These are phyloP conservation scores for Diaphora mendica DNA, from an alignment of 2,888 invertebrate species.

Conservation along the genomic window DNA sequence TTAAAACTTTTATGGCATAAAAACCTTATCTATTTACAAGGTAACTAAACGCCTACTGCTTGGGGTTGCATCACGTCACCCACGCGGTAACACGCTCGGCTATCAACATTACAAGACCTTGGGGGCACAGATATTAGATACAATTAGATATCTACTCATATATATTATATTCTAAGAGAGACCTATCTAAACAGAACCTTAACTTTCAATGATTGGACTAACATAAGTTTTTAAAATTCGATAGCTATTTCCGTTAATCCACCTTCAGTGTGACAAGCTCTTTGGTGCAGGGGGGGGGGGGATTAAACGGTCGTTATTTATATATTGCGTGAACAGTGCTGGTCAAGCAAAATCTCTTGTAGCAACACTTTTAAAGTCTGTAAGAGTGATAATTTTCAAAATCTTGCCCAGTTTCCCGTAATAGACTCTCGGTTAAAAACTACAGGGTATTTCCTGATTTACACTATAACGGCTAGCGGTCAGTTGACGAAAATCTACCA, in stretches of 20 bases:
- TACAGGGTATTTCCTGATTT: neutral
- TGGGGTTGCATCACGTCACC: conserved; percentile 33
- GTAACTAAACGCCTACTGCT: conserved; percentile 38
- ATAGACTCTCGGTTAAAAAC: neutral
- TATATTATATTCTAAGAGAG: neutral
- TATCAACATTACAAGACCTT: conserved; percentile 37
- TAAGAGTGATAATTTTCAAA: no score
- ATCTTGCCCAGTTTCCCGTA: no score
- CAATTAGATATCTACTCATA: neutral
- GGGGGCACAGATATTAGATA: conserved; percentile 23
- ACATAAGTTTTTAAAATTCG: no score
- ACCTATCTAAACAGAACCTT: neutral
- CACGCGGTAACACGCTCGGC: conserved; percentile 38
- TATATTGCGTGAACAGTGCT: no score
- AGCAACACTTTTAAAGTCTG: no score
- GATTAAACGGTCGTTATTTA: no score
- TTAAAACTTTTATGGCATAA: conserved; percentile 50
- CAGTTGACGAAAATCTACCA: neutral
- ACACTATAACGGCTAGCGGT: neutral
- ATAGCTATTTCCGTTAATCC: neutral
- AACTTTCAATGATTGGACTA: neutral
- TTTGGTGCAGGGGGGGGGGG: neutral
- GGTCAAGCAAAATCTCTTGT: no score
- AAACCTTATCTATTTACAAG: conserved; percentile 54
- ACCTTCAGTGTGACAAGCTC: no score